A percentile compares a stretch with the other conserved stretches of the same genome.
Evolutionary conservation across 2,888 invertebrate species (phyloP).

Genomic region (Ichneumoninae sp.): DNA sequence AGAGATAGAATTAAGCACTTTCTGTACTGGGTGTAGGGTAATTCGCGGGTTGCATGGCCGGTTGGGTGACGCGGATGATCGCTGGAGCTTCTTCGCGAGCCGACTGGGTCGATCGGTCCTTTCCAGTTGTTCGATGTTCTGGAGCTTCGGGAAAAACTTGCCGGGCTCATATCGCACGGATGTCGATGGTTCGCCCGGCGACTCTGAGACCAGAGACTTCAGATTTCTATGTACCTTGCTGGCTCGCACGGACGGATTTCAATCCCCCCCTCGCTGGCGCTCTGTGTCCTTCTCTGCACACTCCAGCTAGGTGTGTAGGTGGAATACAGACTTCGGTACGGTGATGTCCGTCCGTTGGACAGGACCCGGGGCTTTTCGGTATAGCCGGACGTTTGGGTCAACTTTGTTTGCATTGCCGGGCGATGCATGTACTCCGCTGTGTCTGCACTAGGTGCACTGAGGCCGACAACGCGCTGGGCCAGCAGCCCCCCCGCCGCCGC

Average conservation of each 20-base stretch:
- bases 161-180: background rate
- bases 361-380: slow-evolving; percentile 61
- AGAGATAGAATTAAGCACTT: slow-evolving; percentile 16
- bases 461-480: slow-evolving; percentile 33
- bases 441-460: slow-evolving; percentile 57
- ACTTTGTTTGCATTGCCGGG: slow-evolving; percentile 82
- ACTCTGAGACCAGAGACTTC: background rate
- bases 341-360: slow-evolving; percentile 21
- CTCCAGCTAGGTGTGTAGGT: slow-evolving; percentile 8
- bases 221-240: slow-evolving; percentile 42
- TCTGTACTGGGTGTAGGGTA: slow-evolving; percentile 7
- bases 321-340: slow-evolving; percentile 48
- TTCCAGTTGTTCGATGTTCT: background rate
- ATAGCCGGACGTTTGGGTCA: slow-evolving; percentile 79
- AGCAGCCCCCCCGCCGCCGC: background rate
- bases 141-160: background rate
- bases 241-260: background rate
- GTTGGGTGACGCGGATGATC: background rate
- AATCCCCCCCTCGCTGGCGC: background rate
- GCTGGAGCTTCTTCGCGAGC: background rate
- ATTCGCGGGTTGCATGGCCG: background rate
- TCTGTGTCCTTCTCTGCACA: slow-evolving; percentile 11
- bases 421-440: slow-evolving; percentile 76
- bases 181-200: background rate
- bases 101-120: background rate